Evolutionary conservation across 1,140 invertebrate genomes (phyloP).

Genomic region (Penaeus chinensis): DNA sequence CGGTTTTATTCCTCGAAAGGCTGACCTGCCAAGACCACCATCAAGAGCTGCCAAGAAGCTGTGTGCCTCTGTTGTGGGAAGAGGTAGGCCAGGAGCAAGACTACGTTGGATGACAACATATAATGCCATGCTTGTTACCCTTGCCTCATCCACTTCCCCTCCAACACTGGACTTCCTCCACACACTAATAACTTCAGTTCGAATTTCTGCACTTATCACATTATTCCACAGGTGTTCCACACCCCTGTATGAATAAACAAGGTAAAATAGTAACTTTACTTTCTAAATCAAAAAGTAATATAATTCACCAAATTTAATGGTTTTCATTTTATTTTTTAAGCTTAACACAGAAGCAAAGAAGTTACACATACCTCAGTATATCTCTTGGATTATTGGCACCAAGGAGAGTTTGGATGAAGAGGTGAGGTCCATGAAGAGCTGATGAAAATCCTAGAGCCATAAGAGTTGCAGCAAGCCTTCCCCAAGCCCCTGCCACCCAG

Average conservation of each 20-base stretch:
- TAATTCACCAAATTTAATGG: too few species aligned
- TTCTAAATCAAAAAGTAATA: background rate
- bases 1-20: conserved; percentile 49
- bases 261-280: background rate
- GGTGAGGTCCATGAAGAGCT: conserved; percentile 51
- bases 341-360: background rate
- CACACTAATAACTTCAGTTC: conserved; percentile 46
- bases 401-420: conserved; percentile 37
- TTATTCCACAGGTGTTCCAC: conserved; percentile 48
- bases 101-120: conserved; percentile 57
- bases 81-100: conserved; percentile 46
- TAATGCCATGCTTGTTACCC: conserved; percentile 53
- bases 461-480: conserved; percentile 49
- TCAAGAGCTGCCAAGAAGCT: conserved; percentile 43
- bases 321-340: too few species aligned
- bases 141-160: conserved; percentile 46
- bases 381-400: conserved; percentile 40
- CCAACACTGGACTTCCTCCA: conserved; percentile 55
- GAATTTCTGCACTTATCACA: conserved; percentile 38
- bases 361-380: conserved; percentile 41
- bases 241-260: conserved; percentile 34
- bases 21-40: conserved; percentile 51
- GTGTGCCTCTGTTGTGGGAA: conserved; percentile 45
- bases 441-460: conserved; percentile 54
- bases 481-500: conserved; percentile 49